Evolutionary conservation across 1,140 invertebrate genomes (phyloP).

Genomic region (Hylyphantes graminicola): DNA sequence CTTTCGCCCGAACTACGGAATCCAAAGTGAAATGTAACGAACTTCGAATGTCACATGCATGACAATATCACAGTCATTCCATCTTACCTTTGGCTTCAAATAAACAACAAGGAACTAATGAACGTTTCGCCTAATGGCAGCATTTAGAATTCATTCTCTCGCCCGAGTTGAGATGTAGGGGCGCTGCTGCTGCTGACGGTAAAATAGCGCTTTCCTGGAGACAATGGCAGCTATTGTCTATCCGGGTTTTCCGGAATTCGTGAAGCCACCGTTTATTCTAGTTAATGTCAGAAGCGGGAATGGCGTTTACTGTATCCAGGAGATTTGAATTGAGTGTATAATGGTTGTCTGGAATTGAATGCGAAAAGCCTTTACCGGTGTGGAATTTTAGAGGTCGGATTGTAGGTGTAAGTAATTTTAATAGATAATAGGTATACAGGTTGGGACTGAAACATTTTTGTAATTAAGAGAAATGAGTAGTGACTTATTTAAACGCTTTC

Average conservation of each 20-base stretch:
- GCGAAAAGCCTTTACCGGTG: background rate
- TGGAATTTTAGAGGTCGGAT: background rate
- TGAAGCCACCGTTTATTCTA: background rate
- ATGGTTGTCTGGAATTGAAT: background rate
- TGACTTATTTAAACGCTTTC: too few species aligned
- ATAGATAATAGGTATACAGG: too few species aligned
- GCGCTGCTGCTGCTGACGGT: background rate
- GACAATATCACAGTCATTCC: slow-evolving; percentile 19
- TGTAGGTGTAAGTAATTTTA: too few species aligned
- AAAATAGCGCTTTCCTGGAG: background rate
- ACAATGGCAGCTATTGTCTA: background rate
- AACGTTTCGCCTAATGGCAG: slow-evolving; percentile 33
- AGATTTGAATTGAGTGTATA: slow-evolving; percentile 24
- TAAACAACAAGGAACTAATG: slow-evolving; percentile 42
- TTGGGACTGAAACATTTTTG: too few species aligned
- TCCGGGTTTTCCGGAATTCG: slow-evolving; percentile 16
- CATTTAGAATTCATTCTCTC: slow-evolving; percentile 27
- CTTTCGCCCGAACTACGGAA: background rate
- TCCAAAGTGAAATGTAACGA: background rate
- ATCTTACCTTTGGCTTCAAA: background rate
- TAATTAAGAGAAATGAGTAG: too few species aligned
- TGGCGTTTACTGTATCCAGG: slow-evolving; percentile 23
- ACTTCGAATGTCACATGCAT: background rate
- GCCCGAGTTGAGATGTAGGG: background rate
- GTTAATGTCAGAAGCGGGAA: slow-evolving; percentile 22